Base-by-base conservation (phyloP, 2,113 vertebrate species). In the Pipa parva region DNA sequence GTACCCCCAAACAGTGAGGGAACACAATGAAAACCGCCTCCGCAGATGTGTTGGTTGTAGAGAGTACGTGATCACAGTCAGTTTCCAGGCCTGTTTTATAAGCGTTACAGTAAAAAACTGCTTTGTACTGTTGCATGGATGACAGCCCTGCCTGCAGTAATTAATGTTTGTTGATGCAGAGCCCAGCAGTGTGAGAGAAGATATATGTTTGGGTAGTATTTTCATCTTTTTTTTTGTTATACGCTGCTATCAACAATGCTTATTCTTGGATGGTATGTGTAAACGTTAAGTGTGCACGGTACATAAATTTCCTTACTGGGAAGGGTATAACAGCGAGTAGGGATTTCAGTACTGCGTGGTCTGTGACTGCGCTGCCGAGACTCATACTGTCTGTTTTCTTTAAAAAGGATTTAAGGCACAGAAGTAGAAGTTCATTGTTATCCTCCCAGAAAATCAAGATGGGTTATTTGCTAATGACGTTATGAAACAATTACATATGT, bases 41-140 rank as follows among this genome's bases (percentile, higher is more conserved):
- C 70, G 78, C 78, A 73, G 73, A 1, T 1, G 0, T 69, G 76
- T 72, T 75, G 74, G 17, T 78, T 75, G 77, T 45, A 13, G 39
- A 45, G 39, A 45, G 12, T 13, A 6, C 39, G n/a, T 3, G 5
- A 72, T 71, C 75, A 73, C 72, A 76, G 79, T 73, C 78, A 67
- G 71, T 9, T 24, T 75, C n/a, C n/a, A n/a, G n/a, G 72, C 77
- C 5, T 15, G 77, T 76, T 78, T 73, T 78, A 72, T 70, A 72
- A 54, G 42, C 65, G 72, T 20, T 73, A 31, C 46, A 71, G 78
- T 28, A 63, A 46, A 77, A 73, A 27, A 58, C 46, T 72, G 72
- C n/a, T 78, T 76, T 76, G 76, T 66, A 72, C 74, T 77, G 63
- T 77, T 11, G 74, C 61, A 75, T 83, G 77, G 76, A 37, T 76